Evolutionary conservation across 2,888 invertebrate species (phyloP).

Genomic region (Brenthis daphne): DNA sequence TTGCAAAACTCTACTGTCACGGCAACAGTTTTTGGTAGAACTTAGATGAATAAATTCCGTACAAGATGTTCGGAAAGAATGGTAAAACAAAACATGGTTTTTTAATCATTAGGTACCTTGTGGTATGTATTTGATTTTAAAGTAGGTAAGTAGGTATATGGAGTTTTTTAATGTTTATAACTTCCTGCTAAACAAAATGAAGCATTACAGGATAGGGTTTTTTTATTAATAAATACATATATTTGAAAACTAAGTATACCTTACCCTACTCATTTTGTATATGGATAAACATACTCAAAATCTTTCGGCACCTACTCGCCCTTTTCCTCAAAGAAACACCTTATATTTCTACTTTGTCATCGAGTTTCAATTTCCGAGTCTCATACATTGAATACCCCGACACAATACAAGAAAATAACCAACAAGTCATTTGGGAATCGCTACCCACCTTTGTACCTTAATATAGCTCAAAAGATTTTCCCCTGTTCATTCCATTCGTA

Average conservation of each 20-base stretch:
- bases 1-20: slow-evolving; percentile 65
- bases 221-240: background rate
- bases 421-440: slow-evolving; percentile 67
- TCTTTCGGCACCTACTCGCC: background rate
- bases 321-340: slow-evolving; percentile 12
- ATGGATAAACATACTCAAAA: background rate
- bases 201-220: no score
- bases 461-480: slow-evolving; percentile 76
- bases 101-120: background rate
- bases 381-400: slow-evolving; percentile 54
- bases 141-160: background rate
- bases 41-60: slow-evolving; percentile 72
- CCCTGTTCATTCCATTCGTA: slow-evolving; percentile 69
- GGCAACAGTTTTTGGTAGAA: slow-evolving; percentile 69
- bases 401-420: slow-evolving; percentile 69
- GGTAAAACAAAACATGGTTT: slow-evolving; percentile 50
- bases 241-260: no score
- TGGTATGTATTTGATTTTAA: slow-evolving; percentile 2
- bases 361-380: slow-evolving; percentile 65
- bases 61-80: slow-evolving; percentile 60
- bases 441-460: slow-evolving; percentile 68
- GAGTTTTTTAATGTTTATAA: no score
- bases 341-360: slow-evolving; percentile 49
- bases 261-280: background rate
- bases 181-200: no score